Conservation (phyloP, 2,888 invertebrate genomes). For the Gari tellinella region DNA sequence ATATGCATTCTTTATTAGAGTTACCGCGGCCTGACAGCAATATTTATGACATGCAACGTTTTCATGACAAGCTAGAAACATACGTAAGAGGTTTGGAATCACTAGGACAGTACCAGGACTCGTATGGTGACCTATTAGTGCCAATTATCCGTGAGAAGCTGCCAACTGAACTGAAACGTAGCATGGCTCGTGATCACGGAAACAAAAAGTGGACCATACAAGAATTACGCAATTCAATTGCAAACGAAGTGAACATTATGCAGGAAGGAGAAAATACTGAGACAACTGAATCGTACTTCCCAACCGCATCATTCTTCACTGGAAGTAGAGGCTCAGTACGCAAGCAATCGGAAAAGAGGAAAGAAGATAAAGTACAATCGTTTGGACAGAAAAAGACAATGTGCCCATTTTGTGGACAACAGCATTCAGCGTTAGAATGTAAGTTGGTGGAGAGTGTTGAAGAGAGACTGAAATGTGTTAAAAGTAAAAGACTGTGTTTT, state of each 20-base stretch:
- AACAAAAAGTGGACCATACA: conserved; percentile 12
- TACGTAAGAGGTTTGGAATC: conserved; percentile 35
- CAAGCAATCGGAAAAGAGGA: neutral
- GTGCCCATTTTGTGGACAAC: too few species aligned
- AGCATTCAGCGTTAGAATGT: too few species aligned
- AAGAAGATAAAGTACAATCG: too few species aligned
- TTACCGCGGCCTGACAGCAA: conserved; percentile 6
- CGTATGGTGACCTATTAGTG: conserved; percentile 28
- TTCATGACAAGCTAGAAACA: conserved; percentile 36
- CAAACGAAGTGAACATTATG: conserved; percentile 23
- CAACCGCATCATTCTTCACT: conserved; percentile 1
- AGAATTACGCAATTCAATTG: conserved; percentile 22
- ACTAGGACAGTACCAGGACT: conserved; percentile 20
- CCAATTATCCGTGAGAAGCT: conserved; percentile 33
- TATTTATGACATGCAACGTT: conserved; percentile 9
- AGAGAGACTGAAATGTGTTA: too few species aligned
- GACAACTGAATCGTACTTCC: neutral
- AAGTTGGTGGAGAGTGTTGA: too few species aligned
- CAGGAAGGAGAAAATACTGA: conserved; percentile 1
- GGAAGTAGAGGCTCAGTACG: neutral
- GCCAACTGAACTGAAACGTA: conserved; percentile 12
- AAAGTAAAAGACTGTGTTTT: neutral
- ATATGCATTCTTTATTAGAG: conserved; percentile 24
- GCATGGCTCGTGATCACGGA: conserved; percentile 17
- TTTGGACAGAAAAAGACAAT: neutral